Percentiles rank a stretch among this genome's conserved stretches.
phyloP scores from a whole-genome alignment of 2,797 vertebrate genomes.

The Cuniculus paca region DNA sequence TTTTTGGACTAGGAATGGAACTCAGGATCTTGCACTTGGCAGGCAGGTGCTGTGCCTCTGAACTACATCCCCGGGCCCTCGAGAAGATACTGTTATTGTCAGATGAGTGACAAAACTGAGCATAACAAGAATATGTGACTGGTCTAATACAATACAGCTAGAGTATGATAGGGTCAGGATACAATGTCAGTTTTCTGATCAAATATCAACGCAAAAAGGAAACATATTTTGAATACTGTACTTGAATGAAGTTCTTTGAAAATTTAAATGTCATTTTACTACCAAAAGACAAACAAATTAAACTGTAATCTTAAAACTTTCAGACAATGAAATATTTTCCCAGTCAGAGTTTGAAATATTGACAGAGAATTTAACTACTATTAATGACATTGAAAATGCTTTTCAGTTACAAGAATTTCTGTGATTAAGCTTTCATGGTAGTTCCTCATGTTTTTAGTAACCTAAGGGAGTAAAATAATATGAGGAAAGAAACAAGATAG shows the following conservation, averaged over 20 bases:
- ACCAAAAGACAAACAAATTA: not conserved
- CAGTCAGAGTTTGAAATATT: not conserved
- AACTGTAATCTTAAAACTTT: not conserved
- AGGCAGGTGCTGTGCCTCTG: too few species aligned
- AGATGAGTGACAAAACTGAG: not conserved
- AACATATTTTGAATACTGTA: not conserved
- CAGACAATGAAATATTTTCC: not conserved
- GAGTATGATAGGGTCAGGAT: not conserved
- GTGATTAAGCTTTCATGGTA: not conserved
- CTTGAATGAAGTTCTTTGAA: constrained; percentile 1
- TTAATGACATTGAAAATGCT: not conserved
- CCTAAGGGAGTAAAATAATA: not conserved
- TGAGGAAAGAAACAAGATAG: not conserved
- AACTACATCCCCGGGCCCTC: too few species aligned
- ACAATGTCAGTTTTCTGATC: not conserved
- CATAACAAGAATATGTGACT: not conserved
- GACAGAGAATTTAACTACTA: not conserved
- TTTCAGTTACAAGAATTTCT: not conserved
- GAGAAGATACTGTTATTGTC: not conserved
- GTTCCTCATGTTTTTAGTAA: not conserved
- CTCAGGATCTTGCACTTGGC: too few species aligned
- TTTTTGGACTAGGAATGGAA: too few species aligned
- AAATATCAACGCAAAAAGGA: not conserved
- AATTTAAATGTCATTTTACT: constrained; percentile 12
- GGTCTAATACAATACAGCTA: not conserved